phyloP scores from a whole-genome alignment of 2,113 vertebrate species.

The Falcunculus frontatus region DNA sequence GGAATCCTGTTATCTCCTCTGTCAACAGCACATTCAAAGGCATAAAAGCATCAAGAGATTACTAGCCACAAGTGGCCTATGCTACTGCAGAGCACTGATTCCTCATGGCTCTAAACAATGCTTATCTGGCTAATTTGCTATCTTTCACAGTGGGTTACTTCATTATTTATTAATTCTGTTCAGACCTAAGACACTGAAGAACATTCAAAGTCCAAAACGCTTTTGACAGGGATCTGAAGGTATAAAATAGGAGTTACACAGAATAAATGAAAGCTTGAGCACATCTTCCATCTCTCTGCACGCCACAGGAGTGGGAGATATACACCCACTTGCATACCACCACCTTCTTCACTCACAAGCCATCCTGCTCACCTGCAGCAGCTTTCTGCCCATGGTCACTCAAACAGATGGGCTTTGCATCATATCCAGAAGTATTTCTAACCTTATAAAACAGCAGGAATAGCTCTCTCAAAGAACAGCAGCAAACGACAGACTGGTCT shows the following conservation, averaged over 20 bases:
- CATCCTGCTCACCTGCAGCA: neutral
- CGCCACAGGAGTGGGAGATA: accelerated
- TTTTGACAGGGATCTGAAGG: neutral
- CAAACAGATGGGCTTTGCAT: neutral
- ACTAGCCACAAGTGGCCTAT: neutral
- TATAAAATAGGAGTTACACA: neutral
- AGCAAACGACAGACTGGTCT: neutral
- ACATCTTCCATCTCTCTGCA: neutral
- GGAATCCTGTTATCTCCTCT: neutral
- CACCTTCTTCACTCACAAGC: neutral
- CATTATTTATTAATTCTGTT: neutral
- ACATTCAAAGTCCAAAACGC: neutral
- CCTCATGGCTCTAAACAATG: neutral
- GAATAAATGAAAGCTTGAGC: neutral
- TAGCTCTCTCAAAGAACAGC: neutral
- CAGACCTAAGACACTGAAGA: neutral
- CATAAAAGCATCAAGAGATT: neutral
- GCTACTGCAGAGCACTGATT: neutral
- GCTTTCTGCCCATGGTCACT: neutral
- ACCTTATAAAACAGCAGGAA: neutral
- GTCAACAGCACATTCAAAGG: neutral
- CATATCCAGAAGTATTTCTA: neutral
- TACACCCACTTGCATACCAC: neutral
- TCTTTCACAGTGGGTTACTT: neutral
- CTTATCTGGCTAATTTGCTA: neutral